Evolutionary conservation across 2,888 invertebrate species (phyloP).

Genomic region (Saturnia japonica): DNA sequence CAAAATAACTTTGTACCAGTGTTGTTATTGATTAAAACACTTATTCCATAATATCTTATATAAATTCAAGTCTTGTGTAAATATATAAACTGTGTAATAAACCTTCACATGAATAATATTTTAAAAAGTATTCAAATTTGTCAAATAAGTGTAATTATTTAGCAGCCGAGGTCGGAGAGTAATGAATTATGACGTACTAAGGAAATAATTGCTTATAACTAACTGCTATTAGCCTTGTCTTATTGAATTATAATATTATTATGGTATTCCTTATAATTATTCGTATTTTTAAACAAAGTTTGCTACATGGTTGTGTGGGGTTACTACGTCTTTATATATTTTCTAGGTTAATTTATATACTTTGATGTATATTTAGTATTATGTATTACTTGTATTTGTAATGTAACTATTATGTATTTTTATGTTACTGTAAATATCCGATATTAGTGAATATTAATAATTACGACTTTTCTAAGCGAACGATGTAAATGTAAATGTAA

Average conservation of each 20-base stretch:
- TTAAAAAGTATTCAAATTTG: background rate
- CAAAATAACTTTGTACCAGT: background rate
- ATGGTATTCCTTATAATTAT: background rate
- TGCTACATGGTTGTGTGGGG: constrained; percentile 4
- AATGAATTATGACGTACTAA: background rate
- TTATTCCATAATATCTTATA: background rate
- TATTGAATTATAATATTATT: background rate
- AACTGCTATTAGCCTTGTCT: background rate
- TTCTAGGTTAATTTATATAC: background rate
- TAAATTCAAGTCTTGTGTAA: background rate
- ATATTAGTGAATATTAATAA: background rate
- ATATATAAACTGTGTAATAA: background rate
- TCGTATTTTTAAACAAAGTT: background rate
- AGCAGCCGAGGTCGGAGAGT: background rate
- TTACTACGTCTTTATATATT: background rate
- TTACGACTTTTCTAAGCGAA: background rate
- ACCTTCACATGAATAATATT: background rate
- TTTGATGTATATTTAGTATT: background rate
- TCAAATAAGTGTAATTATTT: background rate
- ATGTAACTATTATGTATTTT: background rate
- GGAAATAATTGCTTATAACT: background rate
- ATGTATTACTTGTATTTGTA: background rate
- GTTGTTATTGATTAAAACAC: background rate
- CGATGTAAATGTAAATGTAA: background rate
- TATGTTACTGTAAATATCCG: background rate